Conservation (phyloP, 1,140 invertebrate species). For the Neodiprion virginianus region DNA sequence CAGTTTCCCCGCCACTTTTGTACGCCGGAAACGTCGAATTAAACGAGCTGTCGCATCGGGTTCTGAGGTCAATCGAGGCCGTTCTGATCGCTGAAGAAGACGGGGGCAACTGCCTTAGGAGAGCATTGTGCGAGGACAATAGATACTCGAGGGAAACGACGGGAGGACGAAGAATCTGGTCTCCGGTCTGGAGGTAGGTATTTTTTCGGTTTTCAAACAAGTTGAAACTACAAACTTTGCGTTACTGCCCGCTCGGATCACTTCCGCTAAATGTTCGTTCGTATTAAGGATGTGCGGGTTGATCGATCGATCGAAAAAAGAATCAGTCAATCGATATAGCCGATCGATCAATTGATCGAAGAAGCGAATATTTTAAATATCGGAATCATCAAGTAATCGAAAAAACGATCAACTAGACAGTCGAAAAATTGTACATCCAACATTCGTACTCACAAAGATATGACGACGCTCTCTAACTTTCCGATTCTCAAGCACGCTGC, state of each 20-base stretch:
- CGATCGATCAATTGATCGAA: no score
- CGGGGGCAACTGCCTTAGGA: slow-evolving; percentile 65
- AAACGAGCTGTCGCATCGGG: slow-evolving; percentile 65
- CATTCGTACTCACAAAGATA: not conserved
- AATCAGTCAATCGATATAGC: not conserved
- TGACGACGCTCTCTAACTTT: no score
- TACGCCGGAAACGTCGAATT: slow-evolving; percentile 50
- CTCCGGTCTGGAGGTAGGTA: slow-evolving; percentile 75
- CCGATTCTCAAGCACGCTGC: no score
- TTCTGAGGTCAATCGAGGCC: slow-evolving; percentile 64
- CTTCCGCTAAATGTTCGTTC: not conserved
- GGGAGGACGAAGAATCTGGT: slow-evolving; percentile 66
- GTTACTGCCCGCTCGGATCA: slow-evolving; percentile 3
- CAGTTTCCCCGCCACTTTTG: slow-evolving; percentile 30
- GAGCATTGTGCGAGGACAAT: slow-evolving; percentile 70
- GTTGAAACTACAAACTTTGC: not conserved
- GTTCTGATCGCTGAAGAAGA: slow-evolving; percentile 57
- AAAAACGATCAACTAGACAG: no score
- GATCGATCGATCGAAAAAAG: not conserved
- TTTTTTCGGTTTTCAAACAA: not conserved
- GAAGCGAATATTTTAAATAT: no score
- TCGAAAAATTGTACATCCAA: slow-evolving; percentile 16
- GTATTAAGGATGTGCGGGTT: slow-evolving; percentile 8
- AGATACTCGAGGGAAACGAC: slow-evolving; percentile 61
- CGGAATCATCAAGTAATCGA: no score